Evolutionary conservation across 2,113 vertebrate genomes (phyloP).

Genomic region (Thermophis baileyi): DNA sequence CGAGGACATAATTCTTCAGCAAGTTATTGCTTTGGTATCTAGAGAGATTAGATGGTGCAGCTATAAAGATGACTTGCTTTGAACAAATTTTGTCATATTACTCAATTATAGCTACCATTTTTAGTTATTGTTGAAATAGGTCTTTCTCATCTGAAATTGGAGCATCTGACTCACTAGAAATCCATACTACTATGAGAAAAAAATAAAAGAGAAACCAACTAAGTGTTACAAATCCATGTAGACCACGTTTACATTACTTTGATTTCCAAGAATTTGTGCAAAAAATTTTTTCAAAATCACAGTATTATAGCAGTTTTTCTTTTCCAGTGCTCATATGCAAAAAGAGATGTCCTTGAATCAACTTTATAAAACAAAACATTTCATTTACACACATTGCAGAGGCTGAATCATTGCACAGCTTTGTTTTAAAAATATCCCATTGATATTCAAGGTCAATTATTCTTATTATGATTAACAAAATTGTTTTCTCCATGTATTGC

Average conservation of each 20-base stretch:
- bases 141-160: constrained; percentile 17
- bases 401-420: constrained; percentile 62
- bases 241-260: neutral
- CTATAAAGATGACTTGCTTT: neutral
- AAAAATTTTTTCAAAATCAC: constrained; percentile 1
- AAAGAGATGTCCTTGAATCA: constrained; percentile 51
- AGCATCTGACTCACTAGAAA: constrained; percentile 6
- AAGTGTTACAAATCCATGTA: neutral
- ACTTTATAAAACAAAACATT: constrained; percentile 56
- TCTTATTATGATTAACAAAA: constrained; percentile 65
- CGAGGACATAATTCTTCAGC: neutral
- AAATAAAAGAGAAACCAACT: neutral
- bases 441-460: constrained; percentile 63
- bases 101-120: neutral
- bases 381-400: constrained; percentile 49
- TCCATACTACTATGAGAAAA: neutral
- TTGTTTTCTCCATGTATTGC: constrained; percentile 49
- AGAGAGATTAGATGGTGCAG: neutral
- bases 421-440: constrained; percentile 63
- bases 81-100: neutral
- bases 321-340: constrained; percentile 40
- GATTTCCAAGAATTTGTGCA: constrained; percentile 31
- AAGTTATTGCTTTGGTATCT: neutral
- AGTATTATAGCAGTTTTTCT: constrained; percentile 25
- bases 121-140: neutral